These are phyloP conservation scores for Penaeus japonicus DNA, from an alignment of 1,140 invertebrate species.

Conservation along the genomic window DNA sequence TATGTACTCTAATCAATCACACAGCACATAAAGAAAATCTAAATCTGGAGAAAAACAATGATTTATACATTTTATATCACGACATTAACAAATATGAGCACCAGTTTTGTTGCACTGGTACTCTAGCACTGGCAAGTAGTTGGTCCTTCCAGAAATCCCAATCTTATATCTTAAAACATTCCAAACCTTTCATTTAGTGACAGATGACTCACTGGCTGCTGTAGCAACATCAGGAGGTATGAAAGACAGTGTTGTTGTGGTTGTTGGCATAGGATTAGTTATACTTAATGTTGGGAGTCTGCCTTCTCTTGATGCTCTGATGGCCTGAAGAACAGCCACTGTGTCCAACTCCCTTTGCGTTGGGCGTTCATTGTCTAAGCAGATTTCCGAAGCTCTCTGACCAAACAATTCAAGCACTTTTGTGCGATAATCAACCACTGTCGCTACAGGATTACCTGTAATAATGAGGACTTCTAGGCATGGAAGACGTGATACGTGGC, in stretches of 20 bases:
- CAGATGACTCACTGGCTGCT: constrained; percentile 39
- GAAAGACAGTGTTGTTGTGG: constrained; percentile 28
- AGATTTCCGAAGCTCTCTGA: constrained; percentile 77
- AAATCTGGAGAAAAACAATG: too few relatives aligned
- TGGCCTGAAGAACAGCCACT: constrained; percentile 85
- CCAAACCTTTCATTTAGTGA: background rate
- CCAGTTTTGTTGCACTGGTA: too few relatives aligned
- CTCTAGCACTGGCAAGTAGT: too few relatives aligned
- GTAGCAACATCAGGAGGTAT: constrained; percentile 29
- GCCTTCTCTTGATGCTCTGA: constrained; percentile 76
- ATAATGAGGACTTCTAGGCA: constrained; percentile 85
- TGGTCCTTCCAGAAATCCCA: too few relatives aligned
- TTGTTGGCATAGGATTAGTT: constrained; percentile 42
- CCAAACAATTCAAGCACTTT: constrained; percentile 87
- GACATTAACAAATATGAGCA: too few relatives aligned
- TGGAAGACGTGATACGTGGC: constrained; percentile 80
- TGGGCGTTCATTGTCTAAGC: constrained; percentile 85
- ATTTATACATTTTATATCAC: too few relatives aligned
- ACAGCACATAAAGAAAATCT: too few relatives aligned
- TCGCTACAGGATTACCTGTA: constrained; percentile 88
- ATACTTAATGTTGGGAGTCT: constrained; percentile 63
- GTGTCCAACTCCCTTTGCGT: constrained; percentile 90
- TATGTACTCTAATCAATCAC: too few relatives aligned
- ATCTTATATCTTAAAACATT: background rate
- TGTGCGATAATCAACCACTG: constrained; percentile 86